A percentile compares a stretch with the other conserved stretches of the same genome.
phyloP scores from a whole-genome alignment of 2,888 invertebrate species.

The Gymnoscelis rufifasciata region DNA sequence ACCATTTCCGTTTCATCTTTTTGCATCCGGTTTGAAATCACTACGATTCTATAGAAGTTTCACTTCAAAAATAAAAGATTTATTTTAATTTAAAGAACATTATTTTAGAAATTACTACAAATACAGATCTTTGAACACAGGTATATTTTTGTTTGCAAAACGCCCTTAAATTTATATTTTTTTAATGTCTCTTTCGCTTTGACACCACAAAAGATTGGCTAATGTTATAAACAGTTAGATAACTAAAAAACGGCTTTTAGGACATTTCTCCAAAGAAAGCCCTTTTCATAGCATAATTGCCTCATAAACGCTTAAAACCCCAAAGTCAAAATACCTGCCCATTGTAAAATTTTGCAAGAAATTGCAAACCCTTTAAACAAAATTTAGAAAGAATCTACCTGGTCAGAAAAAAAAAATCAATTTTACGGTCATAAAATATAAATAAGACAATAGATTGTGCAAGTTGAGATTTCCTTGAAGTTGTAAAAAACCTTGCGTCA shows the following conservation, averaged over 20 bases:
- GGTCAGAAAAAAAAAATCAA: slow-evolving; percentile 21
- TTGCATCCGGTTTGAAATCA: no score
- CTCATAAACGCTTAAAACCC: slow-evolving; percentile 16
- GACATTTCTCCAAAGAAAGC: slow-evolving; percentile 11
- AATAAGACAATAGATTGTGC: slow-evolving; percentile 29
- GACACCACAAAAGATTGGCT: not conserved
- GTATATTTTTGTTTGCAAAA: no score
- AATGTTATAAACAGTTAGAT: not conserved
- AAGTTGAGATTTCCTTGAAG: slow-evolving; percentile 51
- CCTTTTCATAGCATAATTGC: slow-evolving; percentile 12
- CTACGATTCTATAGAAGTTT: no score
- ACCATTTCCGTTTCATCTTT: no score
- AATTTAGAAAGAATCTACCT: slow-evolving; percentile 29
- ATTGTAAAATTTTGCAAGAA: slow-evolving; percentile 14
- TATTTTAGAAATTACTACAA: no score
- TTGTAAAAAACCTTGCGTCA: slow-evolving; percentile 54
- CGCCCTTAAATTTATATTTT: no score
- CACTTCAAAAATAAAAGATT: no score
- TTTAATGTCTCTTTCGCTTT: not conserved
- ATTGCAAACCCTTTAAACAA: slow-evolving; percentile 18
- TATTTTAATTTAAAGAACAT: no score
- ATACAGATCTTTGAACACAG: no score
- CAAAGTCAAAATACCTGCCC: slow-evolving; percentile 21
- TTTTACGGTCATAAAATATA: slow-evolving; percentile 11
- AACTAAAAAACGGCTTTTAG: not conserved